These are phyloP conservation scores for Drosophila subpulchrella DNA, from an alignment of 1,140 invertebrate species.

Conservation along the genomic window DNA sequence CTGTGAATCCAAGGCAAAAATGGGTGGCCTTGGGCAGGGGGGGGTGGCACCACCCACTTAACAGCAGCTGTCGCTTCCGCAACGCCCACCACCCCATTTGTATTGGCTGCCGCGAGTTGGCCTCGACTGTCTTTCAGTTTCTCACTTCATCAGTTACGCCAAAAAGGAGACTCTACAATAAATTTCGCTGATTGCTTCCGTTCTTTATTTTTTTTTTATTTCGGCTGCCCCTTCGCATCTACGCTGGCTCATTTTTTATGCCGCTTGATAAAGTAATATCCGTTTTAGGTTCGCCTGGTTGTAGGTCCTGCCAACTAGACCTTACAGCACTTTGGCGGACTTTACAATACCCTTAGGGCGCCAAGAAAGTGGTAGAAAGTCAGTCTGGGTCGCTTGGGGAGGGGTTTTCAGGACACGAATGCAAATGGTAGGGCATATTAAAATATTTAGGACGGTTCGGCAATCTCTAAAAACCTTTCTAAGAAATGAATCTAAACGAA, in stretches of 20 bases:
- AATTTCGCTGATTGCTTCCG: constrained; percentile 83
- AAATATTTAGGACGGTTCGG: background rate
- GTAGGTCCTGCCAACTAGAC: constrained; percentile 28
- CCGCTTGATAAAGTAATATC: constrained; percentile 83
- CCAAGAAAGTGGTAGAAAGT: constrained; percentile 15
- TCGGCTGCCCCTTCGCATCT: constrained; percentile 36
- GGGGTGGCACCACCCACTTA: constrained; percentile 31
- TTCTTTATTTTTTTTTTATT: constrained; percentile 19
- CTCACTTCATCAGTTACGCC: constrained; percentile 82
- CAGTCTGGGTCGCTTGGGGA: background rate
- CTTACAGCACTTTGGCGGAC: constrained; percentile 39
- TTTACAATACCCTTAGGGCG: constrained; percentile 44
- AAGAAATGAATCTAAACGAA: background rate
- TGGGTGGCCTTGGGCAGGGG: constrained; percentile 5
- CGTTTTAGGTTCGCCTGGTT: constrained; percentile 75
- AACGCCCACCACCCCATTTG: constrained; percentile 37
- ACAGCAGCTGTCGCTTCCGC: constrained; percentile 65
- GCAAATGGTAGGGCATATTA: constrained; percentile 1
- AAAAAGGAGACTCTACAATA: constrained; percentile 82
- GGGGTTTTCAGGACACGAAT: background rate
- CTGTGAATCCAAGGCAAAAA: constrained; percentile 36
- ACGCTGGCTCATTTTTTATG: constrained; percentile 79
- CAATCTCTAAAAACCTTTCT: no score
- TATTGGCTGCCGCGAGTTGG: constrained; percentile 68
- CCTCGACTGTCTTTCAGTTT: constrained; percentile 81